Conservation (phyloP, 2,113 vertebrate genomes). For the Meleagris gallopavo region DNA sequence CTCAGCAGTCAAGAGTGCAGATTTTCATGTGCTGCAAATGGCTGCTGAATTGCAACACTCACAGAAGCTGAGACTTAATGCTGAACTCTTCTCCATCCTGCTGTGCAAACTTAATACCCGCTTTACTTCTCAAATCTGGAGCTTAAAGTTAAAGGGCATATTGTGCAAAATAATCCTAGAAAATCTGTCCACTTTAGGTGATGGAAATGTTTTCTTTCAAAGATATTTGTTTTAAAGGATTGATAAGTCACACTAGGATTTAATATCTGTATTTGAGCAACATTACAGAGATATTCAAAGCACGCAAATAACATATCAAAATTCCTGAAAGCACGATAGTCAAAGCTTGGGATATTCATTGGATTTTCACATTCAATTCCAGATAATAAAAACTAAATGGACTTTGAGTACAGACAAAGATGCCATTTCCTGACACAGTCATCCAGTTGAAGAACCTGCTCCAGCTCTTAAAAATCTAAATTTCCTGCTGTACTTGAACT, state of each 20-base stretch:
- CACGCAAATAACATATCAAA: background rate
- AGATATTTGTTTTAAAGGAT: constrained; percentile 4
- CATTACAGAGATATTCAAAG: background rate
- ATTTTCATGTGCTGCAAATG: background rate
- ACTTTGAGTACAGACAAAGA: background rate
- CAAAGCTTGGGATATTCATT: background rate
- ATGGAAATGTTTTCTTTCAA: background rate
- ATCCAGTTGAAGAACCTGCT: background rate
- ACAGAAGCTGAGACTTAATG: constrained; percentile 3
- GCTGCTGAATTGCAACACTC: background rate
- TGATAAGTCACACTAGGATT: background rate
- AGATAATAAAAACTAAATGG: background rate
- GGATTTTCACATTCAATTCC: background rate
- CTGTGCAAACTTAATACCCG: constrained; percentile 30
- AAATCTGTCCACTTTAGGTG: constrained; percentile 18
- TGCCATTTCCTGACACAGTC: background rate
- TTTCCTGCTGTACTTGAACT: background rate
- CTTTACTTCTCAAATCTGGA: constrained; percentile 28
- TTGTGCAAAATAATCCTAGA: constrained; percentile 19
- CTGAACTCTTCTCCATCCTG: background rate
- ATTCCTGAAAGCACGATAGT: background rate
- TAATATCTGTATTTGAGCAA: background rate
- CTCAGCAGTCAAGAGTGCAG: background rate
- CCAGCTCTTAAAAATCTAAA: background rate
- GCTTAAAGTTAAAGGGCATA: constrained; percentile 2